Conservation (phyloP, 2,797 vertebrate genomes). For the Menidia menidia region DNA sequence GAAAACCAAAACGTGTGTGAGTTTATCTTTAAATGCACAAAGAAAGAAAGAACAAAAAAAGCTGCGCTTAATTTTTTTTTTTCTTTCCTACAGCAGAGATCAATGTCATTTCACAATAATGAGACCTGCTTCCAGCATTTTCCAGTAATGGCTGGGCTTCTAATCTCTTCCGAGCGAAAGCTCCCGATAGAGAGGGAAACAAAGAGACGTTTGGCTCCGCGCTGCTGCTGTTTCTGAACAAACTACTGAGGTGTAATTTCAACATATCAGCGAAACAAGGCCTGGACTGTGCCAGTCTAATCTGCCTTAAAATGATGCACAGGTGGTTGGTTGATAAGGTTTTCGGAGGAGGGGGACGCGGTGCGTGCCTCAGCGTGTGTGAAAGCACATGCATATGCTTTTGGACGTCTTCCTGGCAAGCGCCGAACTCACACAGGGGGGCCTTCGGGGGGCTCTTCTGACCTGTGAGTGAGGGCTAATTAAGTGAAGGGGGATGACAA, state of each 20-base stretch:
- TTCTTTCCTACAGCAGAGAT: slow-evolving; percentile 40
- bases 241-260: slow-evolving; percentile 62
- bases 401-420: slow-evolving; percentile 51
- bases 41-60: neutral
- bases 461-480: slow-evolving; percentile 78
- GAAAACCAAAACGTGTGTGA: slow-evolving; percentile 21
- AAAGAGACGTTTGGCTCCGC: slow-evolving; percentile 55
- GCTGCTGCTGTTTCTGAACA: slow-evolving; percentile 53
- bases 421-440: slow-evolving; percentile 45
- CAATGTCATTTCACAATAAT: slow-evolving; percentile 55
- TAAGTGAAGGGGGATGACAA: slow-evolving; percentile 79
- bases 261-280: slow-evolving; percentile 58
- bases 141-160: slow-evolving; percentile 65
- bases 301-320: slow-evolving; percentile 69
- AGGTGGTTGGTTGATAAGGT: slow-evolving; percentile 73
- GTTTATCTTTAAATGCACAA: slow-evolving; percentile 4
- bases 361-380: slow-evolving; percentile 14
- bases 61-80: slow-evolving; percentile 2
- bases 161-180: slow-evolving; percentile 65
- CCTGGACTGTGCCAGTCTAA: slow-evolving; percentile 57
- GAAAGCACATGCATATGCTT: slow-evolving; percentile 8
- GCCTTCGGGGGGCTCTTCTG: slow-evolving; percentile 56
- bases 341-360: slow-evolving; percentile 37
- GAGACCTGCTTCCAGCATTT: slow-evolving; percentile 51
- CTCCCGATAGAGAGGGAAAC: slow-evolving; percentile 57